A percentile compares a stretch with the other conserved stretches of the same genome.
Evolutionary conservation across 2,888 invertebrate genomes (phyloP).

Genomic region (Parnassius apollo): DNA sequence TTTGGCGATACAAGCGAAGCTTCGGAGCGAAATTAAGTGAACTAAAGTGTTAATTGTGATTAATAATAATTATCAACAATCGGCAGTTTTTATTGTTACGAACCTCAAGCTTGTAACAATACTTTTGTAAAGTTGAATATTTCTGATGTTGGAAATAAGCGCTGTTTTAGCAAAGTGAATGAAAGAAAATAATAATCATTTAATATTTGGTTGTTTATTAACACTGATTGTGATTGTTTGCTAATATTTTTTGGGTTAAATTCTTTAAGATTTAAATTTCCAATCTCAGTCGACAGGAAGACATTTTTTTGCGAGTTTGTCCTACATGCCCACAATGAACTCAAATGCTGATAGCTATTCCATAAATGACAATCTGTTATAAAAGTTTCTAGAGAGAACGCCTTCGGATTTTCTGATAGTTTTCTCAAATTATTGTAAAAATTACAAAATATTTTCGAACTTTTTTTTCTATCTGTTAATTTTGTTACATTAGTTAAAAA

Average conservation of each 20-base stretch:
- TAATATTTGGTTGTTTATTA: conserved; percentile 7
- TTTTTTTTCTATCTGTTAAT: conserved; percentile 8
- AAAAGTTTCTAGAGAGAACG: conserved; percentile 10
- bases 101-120: no score
- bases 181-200: conserved; percentile 1
- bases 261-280: conserved; percentile 9
- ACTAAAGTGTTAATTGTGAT: no score
- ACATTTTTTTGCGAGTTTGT: conserved; percentile 6
- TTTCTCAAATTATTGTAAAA: conserved; percentile 5
- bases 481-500: background rate
- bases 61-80: no score
- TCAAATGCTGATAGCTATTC: conserved; percentile 6
- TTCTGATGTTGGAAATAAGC: conserved; percentile 8
- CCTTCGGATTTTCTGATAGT: background rate
- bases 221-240: background rate
- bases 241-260: conserved; percentile 5
- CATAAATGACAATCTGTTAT: conserved; percentile 8
- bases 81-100: no score
- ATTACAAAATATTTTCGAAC: conserved; percentile 3
- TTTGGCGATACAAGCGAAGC: no score
- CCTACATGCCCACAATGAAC: background rate
- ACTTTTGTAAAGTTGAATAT: no score
- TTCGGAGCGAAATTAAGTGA: no score
- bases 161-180: background rate
- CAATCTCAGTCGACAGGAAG: background rate